Conservation (phyloP, 2,797 vertebrate genomes). For the Cheirogaleus major region DNA sequence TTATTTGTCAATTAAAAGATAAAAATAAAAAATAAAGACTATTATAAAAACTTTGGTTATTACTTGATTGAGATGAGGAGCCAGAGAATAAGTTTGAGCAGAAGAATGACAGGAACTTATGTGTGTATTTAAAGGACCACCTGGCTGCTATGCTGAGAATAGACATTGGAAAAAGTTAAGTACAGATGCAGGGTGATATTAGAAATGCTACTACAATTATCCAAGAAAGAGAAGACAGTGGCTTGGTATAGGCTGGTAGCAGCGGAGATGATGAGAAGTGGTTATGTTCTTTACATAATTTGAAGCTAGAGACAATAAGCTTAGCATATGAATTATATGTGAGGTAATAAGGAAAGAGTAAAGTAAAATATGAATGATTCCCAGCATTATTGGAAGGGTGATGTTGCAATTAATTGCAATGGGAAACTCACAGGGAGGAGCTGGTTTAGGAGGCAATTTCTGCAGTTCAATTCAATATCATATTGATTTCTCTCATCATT, state of each 20-base stretch:
- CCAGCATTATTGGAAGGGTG: neutral
- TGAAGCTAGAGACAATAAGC: neutral
- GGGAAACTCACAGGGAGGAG: neutral
- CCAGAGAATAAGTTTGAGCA: neutral
- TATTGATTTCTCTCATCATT: neutral
- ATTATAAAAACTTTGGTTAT: neutral
- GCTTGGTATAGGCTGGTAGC: neutral
- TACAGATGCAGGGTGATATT: neutral
- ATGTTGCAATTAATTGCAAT: neutral
- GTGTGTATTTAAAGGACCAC: neutral
- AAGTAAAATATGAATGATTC: neutral
- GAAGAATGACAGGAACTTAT: neutral
- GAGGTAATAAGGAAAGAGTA: neutral
- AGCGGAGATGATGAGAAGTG: neutral
- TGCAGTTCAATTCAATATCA: neutral
- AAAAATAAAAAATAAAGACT: neutral
- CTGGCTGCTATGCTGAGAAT: neutral
- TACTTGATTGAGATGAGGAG: neutral
- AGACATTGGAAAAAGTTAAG: neutral
- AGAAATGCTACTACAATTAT: neutral
- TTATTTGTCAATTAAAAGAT: no score
- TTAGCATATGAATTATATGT: neutral
- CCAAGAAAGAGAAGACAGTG: neutral
- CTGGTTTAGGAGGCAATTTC: neutral
- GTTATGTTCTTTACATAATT: neutral